These are phyloP conservation scores for Leptodirus hochenwartii DNA, from an alignment of 2,888 invertebrate species.

Conservation along the genomic window DNA sequence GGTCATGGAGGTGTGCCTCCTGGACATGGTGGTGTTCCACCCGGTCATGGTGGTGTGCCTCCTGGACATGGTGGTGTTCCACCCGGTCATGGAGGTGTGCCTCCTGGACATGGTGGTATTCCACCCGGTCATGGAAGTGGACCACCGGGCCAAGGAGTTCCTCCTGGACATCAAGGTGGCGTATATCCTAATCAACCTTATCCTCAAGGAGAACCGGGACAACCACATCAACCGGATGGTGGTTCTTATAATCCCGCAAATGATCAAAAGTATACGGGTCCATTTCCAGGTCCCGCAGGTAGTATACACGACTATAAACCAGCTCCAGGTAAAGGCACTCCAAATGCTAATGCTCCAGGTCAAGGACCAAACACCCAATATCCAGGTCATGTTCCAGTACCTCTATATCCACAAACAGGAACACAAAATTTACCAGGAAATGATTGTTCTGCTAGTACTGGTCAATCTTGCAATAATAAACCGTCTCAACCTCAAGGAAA, in stretches of 20 bases:
- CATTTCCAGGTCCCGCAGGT: constrained; percentile 5
- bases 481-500: no score
- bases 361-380: no score
- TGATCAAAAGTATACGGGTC: background rate
- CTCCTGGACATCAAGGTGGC: background rate
- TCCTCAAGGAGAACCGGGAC: no score
- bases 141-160: constrained; percentile 1
- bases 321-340: no score
- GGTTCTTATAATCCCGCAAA: constrained; percentile 3
- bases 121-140: constrained; percentile 4
- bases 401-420: no score
- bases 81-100: constrained; percentile 4
- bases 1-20: constrained; percentile 7
- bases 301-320: constrained; percentile 4
- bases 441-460: no score
- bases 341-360: no score
- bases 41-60: constrained; percentile 4
- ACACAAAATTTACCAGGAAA: no score
- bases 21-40: background rate
- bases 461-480: no score
- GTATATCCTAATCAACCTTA: no score
- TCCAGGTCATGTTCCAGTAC: no score
- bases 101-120: background rate
- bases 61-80: background rate
- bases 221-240: no score